Evolutionary conservation across 2,113 vertebrate species (phyloP).

Genomic region (Oenanthe melanoleuca): DNA sequence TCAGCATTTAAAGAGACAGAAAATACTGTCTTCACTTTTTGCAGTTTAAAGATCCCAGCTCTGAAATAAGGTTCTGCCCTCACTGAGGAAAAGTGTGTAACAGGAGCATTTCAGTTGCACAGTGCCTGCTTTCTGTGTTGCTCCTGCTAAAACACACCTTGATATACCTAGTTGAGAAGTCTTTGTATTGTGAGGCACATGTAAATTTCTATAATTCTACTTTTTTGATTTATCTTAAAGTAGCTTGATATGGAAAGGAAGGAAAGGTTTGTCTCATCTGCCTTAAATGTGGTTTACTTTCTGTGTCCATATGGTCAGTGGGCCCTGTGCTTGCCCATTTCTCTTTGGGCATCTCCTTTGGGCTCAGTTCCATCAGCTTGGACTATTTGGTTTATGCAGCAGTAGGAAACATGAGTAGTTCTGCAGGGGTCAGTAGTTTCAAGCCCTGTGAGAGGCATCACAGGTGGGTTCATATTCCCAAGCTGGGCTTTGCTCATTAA

Average conservation of each 20-base stretch:
- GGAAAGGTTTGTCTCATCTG: neutral
- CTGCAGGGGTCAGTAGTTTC: neutral
- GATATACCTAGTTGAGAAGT: neutral
- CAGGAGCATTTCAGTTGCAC: neutral
- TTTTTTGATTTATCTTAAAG: neutral
- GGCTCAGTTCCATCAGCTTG: neutral
- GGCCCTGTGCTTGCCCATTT: neutral
- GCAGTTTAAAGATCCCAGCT: neutral
- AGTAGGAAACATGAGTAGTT: neutral
- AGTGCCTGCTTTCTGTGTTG: neutral
- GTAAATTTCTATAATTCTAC: neutral
- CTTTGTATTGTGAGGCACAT: neutral
- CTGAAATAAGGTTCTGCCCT: neutral
- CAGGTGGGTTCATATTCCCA: neutral
- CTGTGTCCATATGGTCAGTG: neutral
- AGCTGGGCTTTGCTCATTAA: neutral
- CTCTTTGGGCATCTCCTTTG: neutral
- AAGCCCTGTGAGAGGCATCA: neutral
- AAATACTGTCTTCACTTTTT: neutral
- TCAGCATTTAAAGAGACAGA: neutral
- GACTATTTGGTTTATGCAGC: neutral
- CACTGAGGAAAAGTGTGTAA: neutral
- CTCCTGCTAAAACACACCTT: neutral
- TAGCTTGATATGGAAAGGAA: neutral
- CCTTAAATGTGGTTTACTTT: neutral